Evolutionary conservation across 2,113 vertebrate species (phyloP).

Genomic region (Todiramphus saurophagus): DNA sequence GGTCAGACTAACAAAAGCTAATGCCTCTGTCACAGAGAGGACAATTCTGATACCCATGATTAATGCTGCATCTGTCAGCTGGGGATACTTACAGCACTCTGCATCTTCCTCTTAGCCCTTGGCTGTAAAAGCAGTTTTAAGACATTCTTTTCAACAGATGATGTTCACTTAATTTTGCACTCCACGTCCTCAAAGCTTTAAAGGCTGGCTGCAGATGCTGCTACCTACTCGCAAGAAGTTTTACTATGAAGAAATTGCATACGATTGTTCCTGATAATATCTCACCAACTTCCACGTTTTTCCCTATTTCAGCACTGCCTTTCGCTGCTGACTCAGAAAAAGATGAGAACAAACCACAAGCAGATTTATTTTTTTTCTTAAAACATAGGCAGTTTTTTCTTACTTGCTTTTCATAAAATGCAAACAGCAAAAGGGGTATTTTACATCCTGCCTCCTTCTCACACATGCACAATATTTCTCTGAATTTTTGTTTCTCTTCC

Average conservation of each 20-base stretch:
- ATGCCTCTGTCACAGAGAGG: conserved; percentile 6
- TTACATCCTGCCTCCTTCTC: conserved; percentile 7
- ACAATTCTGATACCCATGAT: background rate
- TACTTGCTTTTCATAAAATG: conserved; percentile 12
- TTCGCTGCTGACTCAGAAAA: conserved; percentile 49
- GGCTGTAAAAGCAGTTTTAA: conserved; percentile 22
- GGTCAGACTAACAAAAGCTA: conserved; percentile 49
- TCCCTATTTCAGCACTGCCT: background rate
- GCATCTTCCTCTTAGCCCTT: background rate
- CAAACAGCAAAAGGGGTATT: conserved; percentile 20
- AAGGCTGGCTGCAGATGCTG: conserved; percentile 38
- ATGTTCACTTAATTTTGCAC: background rate
- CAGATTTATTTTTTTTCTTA: background rate
- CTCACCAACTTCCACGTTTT: conserved; percentile 2
- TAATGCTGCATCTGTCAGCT: conserved; percentile 37
- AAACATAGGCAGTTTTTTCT: background rate
- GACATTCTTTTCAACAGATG: background rate
- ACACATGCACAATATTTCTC: background rate
- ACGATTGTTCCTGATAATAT: conserved; percentile 3
- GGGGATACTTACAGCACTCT: background rate
- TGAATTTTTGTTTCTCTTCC: conserved; percentile 14
- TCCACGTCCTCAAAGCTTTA: conserved; percentile 2
- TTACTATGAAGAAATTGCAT: background rate
- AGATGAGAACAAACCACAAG: conserved; percentile 34
- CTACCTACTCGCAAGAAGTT: conserved; percentile 30